Evolutionary conservation across 2,888 invertebrate species (phyloP).

Genomic region (Escarpia spicata): DNA sequence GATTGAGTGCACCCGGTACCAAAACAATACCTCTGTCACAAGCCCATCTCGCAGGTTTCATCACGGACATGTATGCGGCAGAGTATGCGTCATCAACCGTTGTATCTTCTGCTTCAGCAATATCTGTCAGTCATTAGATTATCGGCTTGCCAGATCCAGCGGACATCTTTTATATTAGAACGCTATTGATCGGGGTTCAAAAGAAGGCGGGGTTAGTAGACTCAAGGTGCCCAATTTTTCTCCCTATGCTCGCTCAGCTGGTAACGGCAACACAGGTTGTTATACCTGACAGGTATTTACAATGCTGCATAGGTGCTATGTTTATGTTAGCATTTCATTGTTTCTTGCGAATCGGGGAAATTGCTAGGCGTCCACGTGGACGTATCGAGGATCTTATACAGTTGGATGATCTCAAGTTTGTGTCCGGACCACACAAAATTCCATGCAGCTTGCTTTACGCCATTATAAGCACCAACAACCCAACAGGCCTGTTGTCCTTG

Average conservation of each 20-base stretch:
- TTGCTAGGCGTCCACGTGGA: constrained; percentile 17
- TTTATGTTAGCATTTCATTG: constrained; percentile 19
- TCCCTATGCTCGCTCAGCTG: not conserved
- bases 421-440: constrained; percentile 8
- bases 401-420: not conserved
- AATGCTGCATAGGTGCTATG: constrained; percentile 8
- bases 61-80: not conserved
- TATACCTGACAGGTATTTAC: not conserved
- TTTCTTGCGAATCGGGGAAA: constrained; percentile 17
- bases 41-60: too few species aligned
- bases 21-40: not conserved
- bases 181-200: not conserved
- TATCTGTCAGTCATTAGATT: not conserved
- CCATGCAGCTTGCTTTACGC: not conserved
- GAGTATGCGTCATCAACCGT: not conserved
- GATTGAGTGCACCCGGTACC: not conserved
- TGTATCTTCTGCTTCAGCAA: not conserved
- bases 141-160: not conserved
- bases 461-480: not conserved
- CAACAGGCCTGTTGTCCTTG: not conserved
- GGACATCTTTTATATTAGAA: not conserved
- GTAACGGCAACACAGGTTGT: not conserved
- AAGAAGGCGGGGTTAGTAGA: not conserved
- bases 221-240: not conserved
- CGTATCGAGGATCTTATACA: not conserved